Percentiles rank a stretch among this genome's conserved stretches.
Evolutionary conservation across 2,888 invertebrate species (phyloP).

Genomic region (Drosophila meridiana): DNA sequence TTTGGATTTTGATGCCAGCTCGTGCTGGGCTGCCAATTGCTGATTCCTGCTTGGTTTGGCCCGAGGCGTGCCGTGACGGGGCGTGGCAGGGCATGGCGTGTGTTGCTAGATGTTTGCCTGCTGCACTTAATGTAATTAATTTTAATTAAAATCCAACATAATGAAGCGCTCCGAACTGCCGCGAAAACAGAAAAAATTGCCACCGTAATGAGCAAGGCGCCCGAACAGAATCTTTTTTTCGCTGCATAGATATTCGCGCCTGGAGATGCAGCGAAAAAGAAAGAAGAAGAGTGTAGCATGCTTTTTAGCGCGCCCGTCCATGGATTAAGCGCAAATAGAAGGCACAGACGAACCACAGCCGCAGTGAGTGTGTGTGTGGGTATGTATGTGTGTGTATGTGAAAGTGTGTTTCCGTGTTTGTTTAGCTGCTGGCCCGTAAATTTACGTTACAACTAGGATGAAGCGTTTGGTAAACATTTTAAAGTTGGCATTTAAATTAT

Average conservation of each 20-base stretch:
- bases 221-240: constrained; percentile 46
- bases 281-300: constrained; percentile 42
- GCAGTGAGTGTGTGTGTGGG: constrained; percentile 10
- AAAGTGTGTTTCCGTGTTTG: constrained; percentile 55
- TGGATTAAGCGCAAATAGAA: constrained; percentile 77
- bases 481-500: constrained; percentile 78
- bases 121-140: constrained; percentile 85
- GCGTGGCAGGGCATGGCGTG: constrained; percentile 19
- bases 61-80: neutral
- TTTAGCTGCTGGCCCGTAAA: constrained; percentile 77
- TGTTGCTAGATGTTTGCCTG: constrained; percentile 63
- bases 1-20: constrained; percentile 23
- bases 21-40: constrained; percentile 53
- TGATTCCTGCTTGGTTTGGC: constrained; percentile 16
- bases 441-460: constrained; percentile 78
- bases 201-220: constrained; percentile 74
- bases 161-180: constrained; percentile 53
- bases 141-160: constrained; percentile 84
- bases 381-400: constrained; percentile 12
- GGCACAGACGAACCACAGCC: constrained; percentile 57
- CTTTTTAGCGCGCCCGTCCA: constrained; percentile 62
- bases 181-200: constrained; percentile 50
- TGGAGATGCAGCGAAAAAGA: constrained; percentile 48
- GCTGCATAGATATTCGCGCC: constrained; percentile 72
- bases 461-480: constrained; percentile 78